These are phyloP conservation scores for Poeciliopsis paucimaculata DNA, from an alignment of 2,797 vertebrate species.

Conservation along the genomic window DNA sequence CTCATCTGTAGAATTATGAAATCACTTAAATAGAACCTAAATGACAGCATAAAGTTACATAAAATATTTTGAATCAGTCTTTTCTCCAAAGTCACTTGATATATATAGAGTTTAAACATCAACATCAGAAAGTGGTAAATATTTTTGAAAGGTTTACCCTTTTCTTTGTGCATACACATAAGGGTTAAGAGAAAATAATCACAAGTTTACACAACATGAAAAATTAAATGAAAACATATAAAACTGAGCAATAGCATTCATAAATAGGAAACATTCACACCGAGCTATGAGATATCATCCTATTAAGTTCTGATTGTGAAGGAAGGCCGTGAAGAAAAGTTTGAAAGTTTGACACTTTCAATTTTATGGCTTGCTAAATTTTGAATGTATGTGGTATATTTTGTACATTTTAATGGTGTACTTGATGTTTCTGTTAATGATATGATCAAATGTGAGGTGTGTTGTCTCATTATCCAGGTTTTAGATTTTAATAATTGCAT, in stretches of 20 bases:
- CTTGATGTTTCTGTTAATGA: too few relatives aligned
- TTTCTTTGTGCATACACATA: neutral
- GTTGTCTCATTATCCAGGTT: neutral
- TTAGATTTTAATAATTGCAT: neutral
- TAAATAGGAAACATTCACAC: neutral
- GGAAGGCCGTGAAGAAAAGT: neutral
- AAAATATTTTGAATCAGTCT: neutral
- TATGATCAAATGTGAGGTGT: neutral
- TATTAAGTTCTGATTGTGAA: neutral
- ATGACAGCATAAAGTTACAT: neutral
- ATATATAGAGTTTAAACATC: neutral
- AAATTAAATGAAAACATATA: neutral
- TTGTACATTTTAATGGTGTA: too few relatives aligned
- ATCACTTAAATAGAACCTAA: neutral
- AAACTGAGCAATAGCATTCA: neutral
- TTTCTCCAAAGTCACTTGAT: too few relatives aligned
- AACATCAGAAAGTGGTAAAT: neutral
- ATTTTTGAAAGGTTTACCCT: neutral
- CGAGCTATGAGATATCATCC: neutral
- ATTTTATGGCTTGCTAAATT: neutral
- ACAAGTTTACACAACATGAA: neutral
- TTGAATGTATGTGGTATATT: too few relatives aligned
- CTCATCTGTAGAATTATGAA: neutral
- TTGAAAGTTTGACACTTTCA: neutral
- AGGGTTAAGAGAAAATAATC: neutral